A percentile compares a stretch with the other conserved stretches of the same genome.
These are phyloP conservation scores for Plusia festucae DNA, from an alignment of 2,888 invertebrate species.

Conservation along the genomic window DNA sequence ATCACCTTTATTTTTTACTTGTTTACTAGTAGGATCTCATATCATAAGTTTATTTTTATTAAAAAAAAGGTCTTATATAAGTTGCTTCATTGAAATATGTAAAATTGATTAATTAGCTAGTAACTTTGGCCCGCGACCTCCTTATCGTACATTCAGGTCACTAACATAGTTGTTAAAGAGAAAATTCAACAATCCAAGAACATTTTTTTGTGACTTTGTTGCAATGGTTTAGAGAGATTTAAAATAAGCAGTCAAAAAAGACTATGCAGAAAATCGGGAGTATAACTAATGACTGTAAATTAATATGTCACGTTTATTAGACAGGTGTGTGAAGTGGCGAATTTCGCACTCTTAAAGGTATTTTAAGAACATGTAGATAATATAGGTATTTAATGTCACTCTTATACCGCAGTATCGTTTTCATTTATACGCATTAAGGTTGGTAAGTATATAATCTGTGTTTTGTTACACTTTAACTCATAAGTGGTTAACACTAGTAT, in stretches of 20 bases:
- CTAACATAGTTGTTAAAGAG: conserved; percentile 2
- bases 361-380: too few relatives aligned
- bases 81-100: background rate
- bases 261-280: too few relatives aligned
- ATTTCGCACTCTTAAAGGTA: too few relatives aligned
- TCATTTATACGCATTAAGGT: too few relatives aligned
- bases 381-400: too few relatives aligned
- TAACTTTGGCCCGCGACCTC: background rate
- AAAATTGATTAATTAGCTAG: conserved; percentile 1
- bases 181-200: background rate
- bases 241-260: too few relatives aligned
- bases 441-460: too few relatives aligned
- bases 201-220: background rate
- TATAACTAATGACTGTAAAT: background rate
- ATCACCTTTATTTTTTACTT: too few relatives aligned
- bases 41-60: background rate
- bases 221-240: background rate
- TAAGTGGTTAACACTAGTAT: background rate
- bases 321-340: background rate
- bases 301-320: background rate
- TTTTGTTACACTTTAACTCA: too few relatives aligned
- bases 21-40: too few relatives aligned
- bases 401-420: too few relatives aligned
- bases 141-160: background rate
- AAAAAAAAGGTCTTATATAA: background rate